Evolutionary conservation across 1,140 invertebrate genomes (phyloP).

Genomic region (Hyphantria cunea): DNA sequence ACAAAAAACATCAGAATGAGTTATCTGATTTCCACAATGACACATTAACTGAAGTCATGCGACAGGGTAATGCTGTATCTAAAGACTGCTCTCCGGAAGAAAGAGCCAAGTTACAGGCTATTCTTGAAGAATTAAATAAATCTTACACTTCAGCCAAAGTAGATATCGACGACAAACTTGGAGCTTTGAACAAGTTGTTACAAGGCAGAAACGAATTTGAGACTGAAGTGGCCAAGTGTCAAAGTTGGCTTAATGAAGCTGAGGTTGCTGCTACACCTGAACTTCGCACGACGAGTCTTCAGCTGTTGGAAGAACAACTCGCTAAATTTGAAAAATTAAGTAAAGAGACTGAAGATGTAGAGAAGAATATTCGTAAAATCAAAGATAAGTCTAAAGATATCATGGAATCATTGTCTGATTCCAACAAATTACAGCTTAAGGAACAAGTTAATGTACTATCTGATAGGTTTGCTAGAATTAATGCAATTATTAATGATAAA

Average conservation of each 20-base stretch:
- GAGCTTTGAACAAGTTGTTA: conserved; percentile 87
- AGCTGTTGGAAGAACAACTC: conserved; percentile 92
- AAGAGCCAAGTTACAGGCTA: conserved; percentile 84
- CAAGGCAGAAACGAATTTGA: conserved; percentile 91
- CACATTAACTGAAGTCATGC: conserved; percentile 88
- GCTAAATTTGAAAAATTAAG: conserved; percentile 91
- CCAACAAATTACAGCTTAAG: conserved; percentile 90
- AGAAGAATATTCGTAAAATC: conserved; percentile 87
- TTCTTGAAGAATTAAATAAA: conserved; percentile 86
- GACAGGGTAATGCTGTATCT: conserved; percentile 88
- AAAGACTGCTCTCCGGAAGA: conserved; percentile 91
- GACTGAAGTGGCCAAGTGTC: conserved; percentile 89
- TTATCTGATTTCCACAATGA: conserved; percentile 90
- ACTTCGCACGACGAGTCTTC: conserved; percentile 88
- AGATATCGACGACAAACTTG: conserved; percentile 88
- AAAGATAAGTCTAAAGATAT: conserved; percentile 91
- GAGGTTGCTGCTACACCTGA: conserved; percentile 92
- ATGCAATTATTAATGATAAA: conserved; percentile 89
- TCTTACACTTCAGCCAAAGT: conserved; percentile 87
- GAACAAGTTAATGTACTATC: conserved; percentile 90
- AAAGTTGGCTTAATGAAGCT: conserved; percentile 93
- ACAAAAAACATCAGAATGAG: conserved; percentile 88
- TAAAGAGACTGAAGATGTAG: conserved; percentile 87
- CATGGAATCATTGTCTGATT: conserved; percentile 90
- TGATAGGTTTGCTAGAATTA: conserved; percentile 88